Evolutionary conservation across 2,113 vertebrate genomes (phyloP).

Genomic region (Nymphicus hollandicus): DNA sequence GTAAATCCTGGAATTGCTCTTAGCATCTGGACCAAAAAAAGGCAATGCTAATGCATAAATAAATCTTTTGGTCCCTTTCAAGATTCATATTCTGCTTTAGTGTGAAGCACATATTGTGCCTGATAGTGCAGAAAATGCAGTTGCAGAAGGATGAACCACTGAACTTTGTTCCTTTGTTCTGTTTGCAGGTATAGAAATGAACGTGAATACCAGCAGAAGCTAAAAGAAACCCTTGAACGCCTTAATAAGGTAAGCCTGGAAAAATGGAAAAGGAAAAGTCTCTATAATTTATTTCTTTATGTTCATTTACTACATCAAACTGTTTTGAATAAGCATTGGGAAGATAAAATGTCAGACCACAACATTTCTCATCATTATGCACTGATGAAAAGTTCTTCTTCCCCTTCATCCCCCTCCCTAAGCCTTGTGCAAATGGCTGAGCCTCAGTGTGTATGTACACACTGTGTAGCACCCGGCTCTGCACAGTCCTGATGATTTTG

Average conservation of each 20-base stretch:
- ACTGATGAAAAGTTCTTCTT: not conserved
- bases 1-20: not conserved
- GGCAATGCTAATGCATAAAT: not conserved
- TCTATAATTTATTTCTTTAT: not conserved
- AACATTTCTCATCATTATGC: not conserved
- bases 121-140: not conserved
- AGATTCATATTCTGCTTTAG: not conserved
- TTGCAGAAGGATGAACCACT: not conserved
- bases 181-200: constrained; percentile 88
- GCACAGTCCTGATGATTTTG: not conserved
- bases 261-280: not conserved
- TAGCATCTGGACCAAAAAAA: not conserved
- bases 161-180: not conserved
- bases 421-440: not conserved
- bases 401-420: not conserved
- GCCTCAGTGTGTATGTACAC: fast-evolving
- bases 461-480: not conserved
- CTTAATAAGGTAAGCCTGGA: constrained; percentile 87
- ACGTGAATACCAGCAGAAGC: constrained; percentile 87
- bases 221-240: constrained; percentile 83
- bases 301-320: not conserved
- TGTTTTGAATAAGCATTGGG: not conserved
- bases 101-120: not conserved
- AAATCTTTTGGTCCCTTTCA: not conserved
- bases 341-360: not conserved